phyloP scores from a whole-genome alignment of 2,113 vertebrate species.

The Myanophis thanlyinensis region DNA sequence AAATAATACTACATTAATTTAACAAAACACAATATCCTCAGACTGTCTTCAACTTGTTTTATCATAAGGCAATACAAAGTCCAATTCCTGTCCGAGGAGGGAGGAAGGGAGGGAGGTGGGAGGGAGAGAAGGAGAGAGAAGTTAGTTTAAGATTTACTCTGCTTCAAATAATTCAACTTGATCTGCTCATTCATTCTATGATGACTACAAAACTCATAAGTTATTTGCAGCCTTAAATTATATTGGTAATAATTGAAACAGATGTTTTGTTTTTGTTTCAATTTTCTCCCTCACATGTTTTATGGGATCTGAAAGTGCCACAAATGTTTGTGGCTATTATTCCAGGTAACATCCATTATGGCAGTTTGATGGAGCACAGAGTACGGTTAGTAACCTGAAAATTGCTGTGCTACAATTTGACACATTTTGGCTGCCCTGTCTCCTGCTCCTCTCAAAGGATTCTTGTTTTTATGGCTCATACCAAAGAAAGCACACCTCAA shows the following conservation, averaged over 20 bases:
- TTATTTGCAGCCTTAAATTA: not conserved
- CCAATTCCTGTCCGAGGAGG: not conserved
- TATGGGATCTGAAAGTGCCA: not conserved
- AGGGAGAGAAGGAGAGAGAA: too few species aligned
- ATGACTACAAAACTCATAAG: not conserved
- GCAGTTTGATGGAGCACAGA: not conserved
- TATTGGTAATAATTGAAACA: not conserved
- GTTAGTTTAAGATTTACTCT: not conserved
- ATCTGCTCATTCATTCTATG: not conserved
- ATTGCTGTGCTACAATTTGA: not conserved
- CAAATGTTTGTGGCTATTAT: not conserved
- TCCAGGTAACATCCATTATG: not conserved
- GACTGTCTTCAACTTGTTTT: not conserved
- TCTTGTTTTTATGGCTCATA: not conserved
- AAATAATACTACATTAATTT: constrained; percentile 10
- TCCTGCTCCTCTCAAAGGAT: not conserved
- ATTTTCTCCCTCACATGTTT: not conserved
- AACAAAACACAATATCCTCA: not conserved
- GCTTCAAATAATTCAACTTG: not conserved
- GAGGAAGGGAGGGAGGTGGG: too few species aligned
- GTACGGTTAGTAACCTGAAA: not conserved
- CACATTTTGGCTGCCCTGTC: not conserved
- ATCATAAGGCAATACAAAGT: not conserved
- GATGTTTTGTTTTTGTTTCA: not conserved
- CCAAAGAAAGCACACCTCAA: not conserved